Conservation (phyloP, 2,113 vertebrate species). For the Pseudonaja textilis region DNA sequence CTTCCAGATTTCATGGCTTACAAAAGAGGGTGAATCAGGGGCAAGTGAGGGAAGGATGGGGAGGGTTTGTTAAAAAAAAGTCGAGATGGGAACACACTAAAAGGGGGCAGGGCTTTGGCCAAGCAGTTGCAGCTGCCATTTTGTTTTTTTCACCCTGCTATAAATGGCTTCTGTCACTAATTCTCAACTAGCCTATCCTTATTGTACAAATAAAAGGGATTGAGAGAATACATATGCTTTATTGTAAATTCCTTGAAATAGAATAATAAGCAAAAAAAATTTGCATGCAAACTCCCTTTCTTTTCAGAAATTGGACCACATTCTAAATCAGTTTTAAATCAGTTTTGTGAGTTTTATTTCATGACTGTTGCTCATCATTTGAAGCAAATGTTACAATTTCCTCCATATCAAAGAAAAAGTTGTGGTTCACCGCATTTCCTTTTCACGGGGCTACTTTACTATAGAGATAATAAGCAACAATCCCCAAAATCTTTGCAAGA, state of each 20-base stretch:
- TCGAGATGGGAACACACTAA: not conserved
- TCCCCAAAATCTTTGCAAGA: not conserved
- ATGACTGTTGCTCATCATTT: not conserved
- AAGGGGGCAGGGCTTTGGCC: not conserved
- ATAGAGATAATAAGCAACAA: not conserved
- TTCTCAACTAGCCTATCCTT: not conserved
- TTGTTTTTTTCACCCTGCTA: not conserved
- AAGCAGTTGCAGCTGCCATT: not conserved
- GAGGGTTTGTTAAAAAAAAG: not conserved
- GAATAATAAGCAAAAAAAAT: not conserved
- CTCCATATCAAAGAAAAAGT: not conserved
- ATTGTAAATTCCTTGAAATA: not conserved
- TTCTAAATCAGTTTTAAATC: not conserved
- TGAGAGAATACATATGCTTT: not conserved
- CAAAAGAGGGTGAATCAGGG: not conserved
- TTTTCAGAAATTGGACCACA: not conserved
- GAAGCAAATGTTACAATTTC: not conserved
- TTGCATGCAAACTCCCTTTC: not conserved
- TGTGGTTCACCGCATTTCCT: not conserved
- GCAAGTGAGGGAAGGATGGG: not conserved
- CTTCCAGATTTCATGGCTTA: not conserved
- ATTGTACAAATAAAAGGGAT: not conserved
- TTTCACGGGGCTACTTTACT: not conserved
- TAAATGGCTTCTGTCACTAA: not conserved
- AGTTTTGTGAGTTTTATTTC: not conserved